Evolutionary conservation across 2,888 invertebrate species (phyloP).

Genomic region (Microplitis deprimator): DNA sequence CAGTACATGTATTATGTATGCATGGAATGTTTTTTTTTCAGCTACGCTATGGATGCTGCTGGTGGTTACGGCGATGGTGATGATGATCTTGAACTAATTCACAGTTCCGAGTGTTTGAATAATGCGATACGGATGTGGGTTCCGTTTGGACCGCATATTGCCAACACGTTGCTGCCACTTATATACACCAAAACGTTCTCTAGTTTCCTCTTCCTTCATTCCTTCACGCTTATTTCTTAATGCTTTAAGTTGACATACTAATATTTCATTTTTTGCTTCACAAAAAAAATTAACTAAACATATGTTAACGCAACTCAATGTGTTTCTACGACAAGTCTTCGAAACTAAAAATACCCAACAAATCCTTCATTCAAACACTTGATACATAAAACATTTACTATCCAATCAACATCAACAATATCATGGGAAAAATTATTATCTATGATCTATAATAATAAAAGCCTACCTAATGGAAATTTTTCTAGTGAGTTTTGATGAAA

Average conservation of each 20-base stretch:
- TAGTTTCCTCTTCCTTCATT: conserved; percentile 9
- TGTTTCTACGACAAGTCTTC: neutral
- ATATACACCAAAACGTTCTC: neutral
- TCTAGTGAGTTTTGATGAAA: neutral
- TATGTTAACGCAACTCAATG: neutral
- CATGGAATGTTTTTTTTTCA: neutral
- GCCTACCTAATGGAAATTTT: neutral
- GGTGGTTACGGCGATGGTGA: conserved; percentile 7
- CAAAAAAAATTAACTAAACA: neutral
- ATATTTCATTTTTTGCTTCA: neutral
- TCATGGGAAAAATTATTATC: too few species aligned
- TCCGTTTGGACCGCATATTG: conserved; percentile 17
- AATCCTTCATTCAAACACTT: neutral
- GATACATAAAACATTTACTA: neutral
- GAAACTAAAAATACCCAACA: neutral
- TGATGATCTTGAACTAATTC: conserved; percentile 17
- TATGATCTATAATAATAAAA: too few species aligned
- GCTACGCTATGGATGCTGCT: conserved; percentile 4
- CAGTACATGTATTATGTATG: neutral
- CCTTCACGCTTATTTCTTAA: neutral
- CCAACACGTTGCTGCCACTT: conserved; percentile 15
- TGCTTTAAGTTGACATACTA: neutral
- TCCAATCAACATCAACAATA: too few species aligned
- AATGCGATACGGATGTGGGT: conserved; percentile 25
- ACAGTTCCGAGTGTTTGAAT: conserved; percentile 8